phyloP scores from a whole-genome alignment of 2,797 vertebrate genomes.

The Saxicola maurus region DNA sequence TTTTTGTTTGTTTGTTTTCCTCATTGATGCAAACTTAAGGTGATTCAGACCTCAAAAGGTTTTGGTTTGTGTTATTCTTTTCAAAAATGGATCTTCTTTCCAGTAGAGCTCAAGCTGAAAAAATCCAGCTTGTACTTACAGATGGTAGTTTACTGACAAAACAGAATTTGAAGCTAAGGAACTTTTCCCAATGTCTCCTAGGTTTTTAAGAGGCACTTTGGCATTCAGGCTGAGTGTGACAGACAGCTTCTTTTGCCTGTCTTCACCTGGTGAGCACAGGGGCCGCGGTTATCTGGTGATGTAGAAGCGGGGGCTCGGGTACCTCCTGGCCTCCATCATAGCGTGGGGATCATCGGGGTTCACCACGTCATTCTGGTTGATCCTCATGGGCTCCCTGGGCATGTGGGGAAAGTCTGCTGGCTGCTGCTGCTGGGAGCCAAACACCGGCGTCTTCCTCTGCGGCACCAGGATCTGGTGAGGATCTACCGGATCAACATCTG shows the following conservation, averaged over 20 bases:
- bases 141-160: not conserved
- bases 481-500: conserved; percentile 35
- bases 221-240: not conserved
- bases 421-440: not conserved
- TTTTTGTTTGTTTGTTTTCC: not conserved
- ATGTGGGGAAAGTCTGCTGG: not conserved
- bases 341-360: conserved; percentile 76
- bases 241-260: not conserved
- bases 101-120: not conserved
- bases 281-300: not conserved
- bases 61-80: not conserved
- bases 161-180: not conserved
- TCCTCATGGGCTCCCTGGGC: conserved; percentile 75
- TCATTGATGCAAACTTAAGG: not conserved
- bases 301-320: conserved; percentile 28
- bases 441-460: not conserved
- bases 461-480: conserved; percentile 58
- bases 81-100: not conserved
- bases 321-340: conserved; percentile 65
- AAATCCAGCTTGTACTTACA: not conserved
- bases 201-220: not conserved
- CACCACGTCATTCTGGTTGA: conserved; percentile 63
- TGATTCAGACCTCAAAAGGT: not conserved
- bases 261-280: accelerated
- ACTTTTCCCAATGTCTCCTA: not conserved